phyloP scores from a whole-genome alignment of 2,888 invertebrate species.

The Cistogaster globosa region DNA sequence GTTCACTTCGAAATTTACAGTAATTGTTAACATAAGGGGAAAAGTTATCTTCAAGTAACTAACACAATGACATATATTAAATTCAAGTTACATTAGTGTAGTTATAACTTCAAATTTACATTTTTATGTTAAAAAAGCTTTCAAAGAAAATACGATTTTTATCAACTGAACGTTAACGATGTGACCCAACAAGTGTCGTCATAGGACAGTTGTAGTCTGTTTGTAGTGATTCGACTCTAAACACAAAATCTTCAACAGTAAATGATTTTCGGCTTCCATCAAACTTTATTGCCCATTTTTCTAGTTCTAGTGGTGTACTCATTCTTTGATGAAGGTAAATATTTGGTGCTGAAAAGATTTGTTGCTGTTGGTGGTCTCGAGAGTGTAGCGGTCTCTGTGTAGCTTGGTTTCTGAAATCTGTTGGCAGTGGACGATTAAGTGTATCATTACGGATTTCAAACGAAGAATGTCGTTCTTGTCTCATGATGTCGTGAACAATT shows the following conservation, averaged over 20 bases:
- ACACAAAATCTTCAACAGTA: conserved; percentile 16
- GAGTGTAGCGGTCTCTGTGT: background rate
- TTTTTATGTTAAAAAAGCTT: no score
- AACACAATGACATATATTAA: no score
- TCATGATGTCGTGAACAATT: background rate
- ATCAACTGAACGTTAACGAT: background rate
- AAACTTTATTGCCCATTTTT: conserved; percentile 43
- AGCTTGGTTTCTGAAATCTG: background rate
- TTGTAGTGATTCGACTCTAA: background rate
- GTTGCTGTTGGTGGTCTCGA: background rate
- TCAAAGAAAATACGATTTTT: no score
- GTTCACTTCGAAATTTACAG: no score
- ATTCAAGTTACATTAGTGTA: no score
- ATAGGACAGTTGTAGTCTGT: conserved; percentile 33
- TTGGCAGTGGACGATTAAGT: background rate
- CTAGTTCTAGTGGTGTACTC: conserved; percentile 19
- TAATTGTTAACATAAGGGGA: no score
- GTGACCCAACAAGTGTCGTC: conserved; percentile 18
- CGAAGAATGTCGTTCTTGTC: background rate
- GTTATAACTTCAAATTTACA: no score
- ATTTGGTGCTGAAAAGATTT: background rate
- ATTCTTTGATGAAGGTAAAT: background rate
- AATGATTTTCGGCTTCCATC: background rate
- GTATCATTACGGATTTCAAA: background rate
- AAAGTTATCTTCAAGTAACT: no score